Percentiles rank a stretch among this genome's conserved stretches.
Evolutionary conservation across 1,140 invertebrate species (phyloP).

Genomic region (Achatina immaculata): DNA sequence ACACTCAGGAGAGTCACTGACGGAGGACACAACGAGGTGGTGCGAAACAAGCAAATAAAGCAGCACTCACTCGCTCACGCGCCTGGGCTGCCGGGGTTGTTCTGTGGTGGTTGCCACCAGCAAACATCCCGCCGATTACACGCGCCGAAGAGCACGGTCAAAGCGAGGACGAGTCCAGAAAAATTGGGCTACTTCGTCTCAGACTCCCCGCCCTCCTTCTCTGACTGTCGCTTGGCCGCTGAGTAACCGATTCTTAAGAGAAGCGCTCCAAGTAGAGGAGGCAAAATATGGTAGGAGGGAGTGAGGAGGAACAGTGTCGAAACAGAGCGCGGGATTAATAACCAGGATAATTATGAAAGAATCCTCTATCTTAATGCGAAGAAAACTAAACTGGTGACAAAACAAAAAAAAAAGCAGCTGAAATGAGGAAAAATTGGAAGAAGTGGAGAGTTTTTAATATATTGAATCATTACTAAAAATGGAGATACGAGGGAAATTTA

Average conservation of each 20-base stretch:
- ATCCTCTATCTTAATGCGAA: too few species aligned
- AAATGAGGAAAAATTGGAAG: too few species aligned
- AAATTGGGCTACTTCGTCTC: neutral
- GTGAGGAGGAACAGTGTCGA: too few species aligned
- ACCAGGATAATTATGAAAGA: too few species aligned
- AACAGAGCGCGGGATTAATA: too few species aligned
- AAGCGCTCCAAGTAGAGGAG: too few species aligned
- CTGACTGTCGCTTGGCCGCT: neutral
- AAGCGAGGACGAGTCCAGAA: neutral
- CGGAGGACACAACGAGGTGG: neutral
- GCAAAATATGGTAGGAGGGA: too few species aligned
- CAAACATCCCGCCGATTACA: slow-evolving; percentile 15
- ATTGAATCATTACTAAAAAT: too few species aligned
- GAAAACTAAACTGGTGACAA: too few species aligned
- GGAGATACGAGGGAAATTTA: too few species aligned
- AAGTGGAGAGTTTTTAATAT: too few species aligned
- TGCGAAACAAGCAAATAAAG: slow-evolving; percentile 1
- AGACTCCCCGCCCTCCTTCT: neutral
- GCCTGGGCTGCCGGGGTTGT: neutral
- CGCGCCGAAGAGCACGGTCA: slow-evolving; percentile 2
- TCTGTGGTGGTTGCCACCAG: neutral
- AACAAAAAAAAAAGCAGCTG: too few species aligned
- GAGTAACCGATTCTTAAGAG: neutral
- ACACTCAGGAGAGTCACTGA: neutral
- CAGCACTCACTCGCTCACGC: neutral